phyloP scores from a whole-genome alignment of 2,888 invertebrate genomes.

The Mythimna vitellina region DNA sequence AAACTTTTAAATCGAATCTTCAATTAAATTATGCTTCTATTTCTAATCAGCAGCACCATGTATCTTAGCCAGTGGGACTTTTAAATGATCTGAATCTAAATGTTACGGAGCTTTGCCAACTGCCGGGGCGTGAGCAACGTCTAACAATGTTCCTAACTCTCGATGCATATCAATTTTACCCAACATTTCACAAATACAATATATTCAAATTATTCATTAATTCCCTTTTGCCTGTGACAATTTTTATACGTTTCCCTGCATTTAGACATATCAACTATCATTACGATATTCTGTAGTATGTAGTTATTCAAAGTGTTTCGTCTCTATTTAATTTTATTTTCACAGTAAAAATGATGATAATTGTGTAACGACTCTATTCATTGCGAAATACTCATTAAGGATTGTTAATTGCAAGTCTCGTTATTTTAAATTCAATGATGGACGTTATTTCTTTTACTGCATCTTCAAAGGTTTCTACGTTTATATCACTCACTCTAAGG shows the following conservation, averaged over 20 bases:
- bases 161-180: conserved; percentile 65
- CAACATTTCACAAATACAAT: conserved; percentile 53
- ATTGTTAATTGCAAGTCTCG: conserved; percentile 22
- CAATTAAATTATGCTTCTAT: conserved; percentile 74
- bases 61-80: conserved; percentile 73
- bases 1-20: conserved; percentile 60
- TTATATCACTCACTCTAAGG: conserved; percentile 92
- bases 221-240: not conserved
- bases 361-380: conserved; percentile 12
- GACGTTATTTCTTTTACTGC: conserved; percentile 27
- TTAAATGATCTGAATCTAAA: conserved; percentile 79
- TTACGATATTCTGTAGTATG: not conserved
- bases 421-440: conserved; percentile 22
- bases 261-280: not conserved
- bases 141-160: conserved; percentile 74
- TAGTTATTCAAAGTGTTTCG: not conserved
- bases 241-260: not conserved
- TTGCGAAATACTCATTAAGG: conserved; percentile 14
- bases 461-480: conserved; percentile 38
- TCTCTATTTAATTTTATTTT: conserved; percentile 5
- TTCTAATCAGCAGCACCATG: conserved; percentile 71
- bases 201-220: conserved; percentile 4
- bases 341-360: not conserved
- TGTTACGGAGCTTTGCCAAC: conserved; percentile 83
- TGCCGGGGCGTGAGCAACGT: conserved; percentile 73